Evolutionary conservation across 2,888 invertebrate genomes (phyloP), one percentile per base, ranked within the genome.

Genomic region (Yponomeuta malinellus): DNA sequence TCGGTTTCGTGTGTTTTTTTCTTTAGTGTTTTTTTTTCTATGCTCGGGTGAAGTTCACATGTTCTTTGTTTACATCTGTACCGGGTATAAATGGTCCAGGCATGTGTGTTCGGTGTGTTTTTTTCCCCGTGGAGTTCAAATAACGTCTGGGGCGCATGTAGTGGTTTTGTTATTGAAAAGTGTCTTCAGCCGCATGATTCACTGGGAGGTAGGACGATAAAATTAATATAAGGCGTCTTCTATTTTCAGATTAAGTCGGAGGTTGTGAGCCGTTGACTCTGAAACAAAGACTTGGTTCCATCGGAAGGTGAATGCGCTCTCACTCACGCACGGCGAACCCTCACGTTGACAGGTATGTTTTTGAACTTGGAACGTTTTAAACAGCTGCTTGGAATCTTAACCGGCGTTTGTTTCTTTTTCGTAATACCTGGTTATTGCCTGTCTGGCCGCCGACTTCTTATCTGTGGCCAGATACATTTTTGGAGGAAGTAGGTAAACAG

Each of bases 171-270:
- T 72, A 71, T 72, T 85, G 86, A 85, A 33, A 33, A 85, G 85
- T 82, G 79, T 64, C 65, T 23, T 43, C 83, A 82, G 80, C 83
- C 86, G 74, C 83, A 84, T 87, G 85, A 87, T 80, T 86, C 86
- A 86, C 83, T 83, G 85, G 83, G 83, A 85, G 83, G 83, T 83
- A 83, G 85, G 52, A 15, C 52, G 52, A 15, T 59, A 59, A 15
- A 15, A 89, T 86, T 89, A 88, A 88, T 86, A 82, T 65, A 69
- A 86, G 86, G 81, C 86, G 85, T 87, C 52, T 90, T 91, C 89
- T 91, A 88, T 92, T 91, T 91, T 84, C 90, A 90, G 91, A 91
- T 90, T 86, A 87, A 87, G 86, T 84, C 84, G 86, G 85, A 85
- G 85, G 84, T 87, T 89, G 52, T 89, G 89, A 88, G 88, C 84